Percentiles rank a stretch among this genome's conserved stretches.
These are phyloP conservation scores for Dermolepida albohirtum DNA, from an alignment of 2,888 invertebrate genomes.

Conservation along the genomic window DNA sequence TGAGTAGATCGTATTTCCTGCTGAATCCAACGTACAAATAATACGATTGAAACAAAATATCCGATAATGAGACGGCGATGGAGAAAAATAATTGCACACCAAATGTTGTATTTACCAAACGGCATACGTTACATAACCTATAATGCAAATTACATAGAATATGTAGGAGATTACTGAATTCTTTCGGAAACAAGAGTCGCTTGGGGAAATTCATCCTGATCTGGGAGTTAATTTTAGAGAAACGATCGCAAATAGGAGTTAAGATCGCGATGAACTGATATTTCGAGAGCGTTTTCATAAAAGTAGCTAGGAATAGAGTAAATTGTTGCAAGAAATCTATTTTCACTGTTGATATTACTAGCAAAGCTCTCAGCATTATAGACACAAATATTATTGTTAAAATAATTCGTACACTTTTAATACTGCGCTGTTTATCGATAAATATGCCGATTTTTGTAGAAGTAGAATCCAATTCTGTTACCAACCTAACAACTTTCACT, in stretches of 20 bases:
- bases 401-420: slow-evolving; percentile 8
- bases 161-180: slow-evolving; percentile 49
- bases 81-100: slow-evolving; percentile 53
- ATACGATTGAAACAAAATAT: slow-evolving; percentile 55
- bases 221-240: slow-evolving; percentile 50
- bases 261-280: slow-evolving; percentile 53
- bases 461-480: slow-evolving; percentile 6
- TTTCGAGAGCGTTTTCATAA: slow-evolving; percentile 54
- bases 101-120: slow-evolving; percentile 52
- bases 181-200: slow-evolving; percentile 20
- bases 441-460: slow-evolving; percentile 1
- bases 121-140: slow-evolving; percentile 52
- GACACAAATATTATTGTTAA: slow-evolving; percentile 47
- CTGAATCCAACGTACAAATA: slow-evolving; percentile 53
- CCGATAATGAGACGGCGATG: slow-evolving; percentile 51
- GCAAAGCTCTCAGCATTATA: slow-evolving; percentile 45
- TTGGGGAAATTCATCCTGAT: slow-evolving; percentile 44
- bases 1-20: slow-evolving; percentile 43
- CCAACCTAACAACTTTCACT: neutral
- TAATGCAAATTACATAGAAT: slow-evolving; percentile 54
- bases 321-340: slow-evolving; percentile 51
- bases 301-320: slow-evolving; percentile 48
- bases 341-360: slow-evolving; percentile 48
- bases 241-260: slow-evolving; percentile 51
- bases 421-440: neutral